Conservation (phyloP, 1,140 invertebrate species). For the Trinorchestia longiramus region DNA sequence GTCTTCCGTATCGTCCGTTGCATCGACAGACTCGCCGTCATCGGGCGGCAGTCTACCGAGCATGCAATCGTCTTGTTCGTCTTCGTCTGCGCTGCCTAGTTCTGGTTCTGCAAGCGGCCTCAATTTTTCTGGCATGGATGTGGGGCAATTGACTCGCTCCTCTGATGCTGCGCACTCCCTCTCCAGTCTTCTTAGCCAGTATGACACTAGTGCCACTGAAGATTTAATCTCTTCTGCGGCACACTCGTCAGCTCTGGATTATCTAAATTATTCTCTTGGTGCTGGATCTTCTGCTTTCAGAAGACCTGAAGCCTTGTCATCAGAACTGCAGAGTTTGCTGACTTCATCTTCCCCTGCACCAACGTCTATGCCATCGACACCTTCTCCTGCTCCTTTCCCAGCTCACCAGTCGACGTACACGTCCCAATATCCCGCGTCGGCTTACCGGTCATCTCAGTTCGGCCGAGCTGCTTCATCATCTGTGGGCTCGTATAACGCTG, state of each 20-base stretch:
- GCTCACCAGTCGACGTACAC: constrained; percentile 47
- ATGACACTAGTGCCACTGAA: constrained; percentile 46
- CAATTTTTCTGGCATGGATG: constrained; percentile 43
- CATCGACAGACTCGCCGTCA: neutral
- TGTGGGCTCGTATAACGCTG: constrained; percentile 28
- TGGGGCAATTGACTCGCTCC: neutral
- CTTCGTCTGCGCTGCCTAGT: neutral
- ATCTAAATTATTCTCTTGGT: constrained; percentile 57
- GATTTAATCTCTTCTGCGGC: constrained; percentile 45
- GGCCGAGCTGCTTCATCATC: constrained; percentile 27
- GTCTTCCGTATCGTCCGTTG: constrained; percentile 18
- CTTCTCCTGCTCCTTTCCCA: constrained; percentile 35
- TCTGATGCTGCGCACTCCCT: constrained; percentile 28
- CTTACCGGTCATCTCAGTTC: constrained; percentile 30
- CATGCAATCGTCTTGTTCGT: constrained; percentile 4
- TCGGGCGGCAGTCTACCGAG: constrained; percentile 14
- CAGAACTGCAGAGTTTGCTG: constrained; percentile 54
- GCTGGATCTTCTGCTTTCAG: constrained; percentile 55
- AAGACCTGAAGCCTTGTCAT: constrained; percentile 41
- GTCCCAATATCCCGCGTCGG: constrained; percentile 55
- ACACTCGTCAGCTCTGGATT: constrained; percentile 56
- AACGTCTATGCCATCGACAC: constrained; percentile 20
- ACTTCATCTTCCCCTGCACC: constrained; percentile 45
- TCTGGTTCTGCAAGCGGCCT: neutral
- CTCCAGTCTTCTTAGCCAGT: constrained; percentile 32